phyloP scores from a whole-genome alignment of 2,797 vertebrate species.

The Sphaeramia orbicularis region DNA sequence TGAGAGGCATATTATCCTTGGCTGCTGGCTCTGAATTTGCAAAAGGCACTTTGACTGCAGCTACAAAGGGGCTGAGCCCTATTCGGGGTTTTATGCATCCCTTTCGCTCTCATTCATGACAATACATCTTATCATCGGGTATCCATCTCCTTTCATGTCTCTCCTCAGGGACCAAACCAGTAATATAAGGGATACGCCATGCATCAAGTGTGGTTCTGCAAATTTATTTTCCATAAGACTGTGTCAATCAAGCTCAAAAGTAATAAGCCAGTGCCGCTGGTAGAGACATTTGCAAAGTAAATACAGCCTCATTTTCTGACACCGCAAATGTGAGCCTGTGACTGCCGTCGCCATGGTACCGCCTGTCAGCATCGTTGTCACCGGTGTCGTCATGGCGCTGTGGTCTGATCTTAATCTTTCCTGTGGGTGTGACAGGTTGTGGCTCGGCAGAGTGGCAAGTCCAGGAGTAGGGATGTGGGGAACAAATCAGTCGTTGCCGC shows the following conservation, averaged over 20 bases:
- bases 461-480: constrained; percentile 38
- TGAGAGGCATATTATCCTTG: constrained; percentile 60
- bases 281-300: constrained; percentile 75
- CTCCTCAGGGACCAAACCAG: constrained; percentile 50
- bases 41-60: constrained; percentile 51
- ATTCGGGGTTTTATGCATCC: constrained; percentile 46
- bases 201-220: constrained; percentile 58
- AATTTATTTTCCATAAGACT: constrained; percentile 65
- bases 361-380: constrained; percentile 61
- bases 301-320: constrained; percentile 55
- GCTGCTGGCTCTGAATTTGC: constrained; percentile 56
- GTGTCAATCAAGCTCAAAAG: constrained; percentile 61
- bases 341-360: constrained; percentile 54
- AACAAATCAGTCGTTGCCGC: constrained; percentile 42
- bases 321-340: constrained; percentile 47
- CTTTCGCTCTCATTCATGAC: constrained; percentile 56
- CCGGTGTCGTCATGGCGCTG: constrained; percentile 50
- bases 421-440: constrained; percentile 54
- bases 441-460: constrained; percentile 38
- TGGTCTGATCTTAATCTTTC: constrained; percentile 62
- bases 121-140: constrained; percentile 60
- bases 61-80: constrained; percentile 53
- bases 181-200: constrained; percentile 52
- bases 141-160: constrained; percentile 65
- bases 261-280: constrained; percentile 53